These are phyloP conservation scores for Eristalinus sepulchralis DNA, from an alignment of 2,888 invertebrate species.

Conservation along the genomic window DNA sequence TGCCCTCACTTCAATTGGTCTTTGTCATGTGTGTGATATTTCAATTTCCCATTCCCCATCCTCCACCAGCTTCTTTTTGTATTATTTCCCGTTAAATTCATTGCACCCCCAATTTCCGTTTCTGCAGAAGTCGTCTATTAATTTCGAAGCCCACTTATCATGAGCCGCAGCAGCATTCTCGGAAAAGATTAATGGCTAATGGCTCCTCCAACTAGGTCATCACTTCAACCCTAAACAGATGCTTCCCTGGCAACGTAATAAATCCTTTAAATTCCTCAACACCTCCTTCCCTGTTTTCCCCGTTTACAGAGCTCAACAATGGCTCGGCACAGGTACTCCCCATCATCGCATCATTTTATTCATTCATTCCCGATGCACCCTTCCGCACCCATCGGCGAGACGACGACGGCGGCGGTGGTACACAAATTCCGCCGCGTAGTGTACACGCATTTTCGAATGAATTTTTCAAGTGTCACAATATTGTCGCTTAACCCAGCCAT, in stretches of 20 bases:
- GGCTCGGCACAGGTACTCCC: neutral
- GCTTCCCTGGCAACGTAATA: neutral
- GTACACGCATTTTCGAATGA: neutral
- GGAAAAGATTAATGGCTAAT: neutral
- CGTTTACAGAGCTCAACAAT: neutral
- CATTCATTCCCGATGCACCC: neutral
- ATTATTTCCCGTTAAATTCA: neutral
- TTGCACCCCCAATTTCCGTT: neutral
- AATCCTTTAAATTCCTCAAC: neutral
- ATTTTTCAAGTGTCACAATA: slow-evolving; percentile 5
- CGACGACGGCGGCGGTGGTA: neutral
- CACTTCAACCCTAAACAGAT: neutral
- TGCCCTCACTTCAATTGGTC: neutral
- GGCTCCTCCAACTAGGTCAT: neutral
- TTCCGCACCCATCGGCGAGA: neutral
- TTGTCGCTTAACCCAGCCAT: slow-evolving; percentile 5
- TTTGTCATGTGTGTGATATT: neutral
- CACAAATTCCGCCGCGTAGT: neutral
- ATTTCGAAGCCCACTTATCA: neutral
- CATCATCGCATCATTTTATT: neutral
- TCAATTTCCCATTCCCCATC: neutral
- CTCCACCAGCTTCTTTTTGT: neutral
- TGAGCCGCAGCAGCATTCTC: neutral
- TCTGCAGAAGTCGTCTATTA: neutral
- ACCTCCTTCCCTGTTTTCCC: neutral